Evolutionary conservation across 2,888 invertebrate genomes (phyloP).

Genomic region (Drosophila emarginata): DNA sequence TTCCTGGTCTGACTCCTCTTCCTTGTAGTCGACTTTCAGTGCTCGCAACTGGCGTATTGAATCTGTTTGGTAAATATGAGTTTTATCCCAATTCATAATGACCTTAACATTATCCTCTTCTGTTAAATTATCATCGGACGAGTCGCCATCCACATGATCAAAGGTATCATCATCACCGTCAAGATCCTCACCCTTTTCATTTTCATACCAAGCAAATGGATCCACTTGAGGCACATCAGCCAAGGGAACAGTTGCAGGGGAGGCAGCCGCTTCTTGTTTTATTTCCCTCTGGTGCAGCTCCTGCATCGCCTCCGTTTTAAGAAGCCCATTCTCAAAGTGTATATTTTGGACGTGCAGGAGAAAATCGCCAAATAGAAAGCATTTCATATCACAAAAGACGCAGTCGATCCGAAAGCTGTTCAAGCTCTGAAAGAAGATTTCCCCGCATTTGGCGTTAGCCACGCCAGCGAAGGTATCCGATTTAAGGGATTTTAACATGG

Average conservation of each 20-base stretch:
- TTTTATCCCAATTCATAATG: slow-evolving; percentile 60
- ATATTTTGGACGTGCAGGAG: slow-evolving; percentile 71
- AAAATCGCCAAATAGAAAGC: slow-evolving; percentile 72
- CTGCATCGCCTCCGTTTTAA: slow-evolving; percentile 46
- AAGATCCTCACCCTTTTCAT: slow-evolving; percentile 21
- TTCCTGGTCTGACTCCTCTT: slow-evolving; percentile 43
- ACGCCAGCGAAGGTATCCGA: slow-evolving; percentile 60
- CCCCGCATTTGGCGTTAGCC: slow-evolving; percentile 73
- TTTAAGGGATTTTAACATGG: slow-evolving; percentile 60
- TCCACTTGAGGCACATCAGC: slow-evolving; percentile 35
- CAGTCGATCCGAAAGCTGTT: slow-evolving; percentile 71
- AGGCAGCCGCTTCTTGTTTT: slow-evolving; percentile 11
- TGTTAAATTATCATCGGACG: neutral
- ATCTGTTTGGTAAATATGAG: neutral
- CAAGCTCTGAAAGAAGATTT: slow-evolving; percentile 74
- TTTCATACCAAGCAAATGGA: slow-evolving; percentile 56
- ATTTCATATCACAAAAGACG: slow-evolving; percentile 71
- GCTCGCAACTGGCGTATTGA: slow-evolving; percentile 41
- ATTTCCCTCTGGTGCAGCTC: slow-evolving; percentile 45
- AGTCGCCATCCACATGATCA: slow-evolving; percentile 13
- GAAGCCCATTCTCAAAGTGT: slow-evolving; percentile 69
- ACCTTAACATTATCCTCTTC: slow-evolving; percentile 30
- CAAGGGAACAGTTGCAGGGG: slow-evolving; percentile 6
- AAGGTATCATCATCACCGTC: slow-evolving; percentile 11
- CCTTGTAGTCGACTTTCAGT: slow-evolving; percentile 51